Conservation (phyloP, 2,888 invertebrate species). For the Trissolcus japonicus region DNA sequence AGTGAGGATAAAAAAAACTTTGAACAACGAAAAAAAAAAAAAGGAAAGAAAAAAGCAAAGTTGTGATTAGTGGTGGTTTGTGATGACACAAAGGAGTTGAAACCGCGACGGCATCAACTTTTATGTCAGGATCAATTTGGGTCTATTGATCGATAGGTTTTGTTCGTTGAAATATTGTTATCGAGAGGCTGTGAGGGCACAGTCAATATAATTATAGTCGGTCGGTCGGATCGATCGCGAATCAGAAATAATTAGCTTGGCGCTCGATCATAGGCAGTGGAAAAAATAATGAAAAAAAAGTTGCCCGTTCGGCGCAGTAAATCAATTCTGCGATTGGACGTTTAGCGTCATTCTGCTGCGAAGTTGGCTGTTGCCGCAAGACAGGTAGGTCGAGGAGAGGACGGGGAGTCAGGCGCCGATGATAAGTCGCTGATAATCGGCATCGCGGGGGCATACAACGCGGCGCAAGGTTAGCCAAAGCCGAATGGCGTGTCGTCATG, state of each 20-base stretch:
- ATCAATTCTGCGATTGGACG: conserved; percentile 56
- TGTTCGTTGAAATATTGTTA: conserved; percentile 42
- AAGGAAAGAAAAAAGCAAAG: neutral
- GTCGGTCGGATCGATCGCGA: conserved; percentile 33
- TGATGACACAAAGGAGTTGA: conserved; percentile 17
- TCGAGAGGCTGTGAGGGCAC: conserved; percentile 10
- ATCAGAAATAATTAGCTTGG: conserved; percentile 52
- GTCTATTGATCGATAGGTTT: conserved; percentile 32
- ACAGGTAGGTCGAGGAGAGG: conserved; percentile 45
- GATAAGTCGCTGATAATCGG: conserved; percentile 56
- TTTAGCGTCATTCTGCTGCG: conserved; percentile 45
- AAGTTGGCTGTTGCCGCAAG: conserved; percentile 48
- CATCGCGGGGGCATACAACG: conserved; percentile 16
- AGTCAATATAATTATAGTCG: conserved; percentile 47
- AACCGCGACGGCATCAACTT: conserved; percentile 13
- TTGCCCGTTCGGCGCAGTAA: conserved; percentile 37
- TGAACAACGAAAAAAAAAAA: neutral
- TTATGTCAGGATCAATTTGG: conserved; percentile 27
- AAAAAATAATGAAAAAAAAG: conserved; percentile 12
- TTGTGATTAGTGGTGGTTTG: conserved; percentile 1
- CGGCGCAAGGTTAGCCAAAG: conserved; percentile 34
- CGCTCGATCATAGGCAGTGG: conserved; percentile 48
- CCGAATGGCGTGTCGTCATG: conserved; percentile 45
- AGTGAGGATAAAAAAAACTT: neutral
- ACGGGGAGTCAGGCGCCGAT: conserved; percentile 46